These are phyloP conservation scores for Montipora capricornis DNA, from an alignment of 64 coral and sea anemone genomes.

Conservation along the genomic window DNA sequence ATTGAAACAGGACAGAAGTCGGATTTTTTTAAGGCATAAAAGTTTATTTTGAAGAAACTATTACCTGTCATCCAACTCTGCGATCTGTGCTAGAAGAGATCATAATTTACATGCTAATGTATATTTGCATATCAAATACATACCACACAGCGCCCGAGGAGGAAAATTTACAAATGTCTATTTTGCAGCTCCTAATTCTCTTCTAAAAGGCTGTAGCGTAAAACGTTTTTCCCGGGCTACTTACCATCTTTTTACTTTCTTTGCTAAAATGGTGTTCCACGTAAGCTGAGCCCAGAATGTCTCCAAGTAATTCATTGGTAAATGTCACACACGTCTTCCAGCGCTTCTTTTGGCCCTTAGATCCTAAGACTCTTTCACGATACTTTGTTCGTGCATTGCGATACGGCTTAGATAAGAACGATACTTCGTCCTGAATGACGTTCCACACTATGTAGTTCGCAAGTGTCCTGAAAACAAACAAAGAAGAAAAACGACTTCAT, in stretches of 20 bases:
- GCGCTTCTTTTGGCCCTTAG: slow-evolving; percentile 90
- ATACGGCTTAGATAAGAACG: slow-evolving; percentile 88
- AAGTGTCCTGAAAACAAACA: slow-evolving; percentile 63
- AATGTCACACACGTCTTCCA: slow-evolving; percentile 98
- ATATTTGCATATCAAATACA: too few relatives aligned
- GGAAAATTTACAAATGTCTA: background rate
- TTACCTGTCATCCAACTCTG: too few relatives aligned
- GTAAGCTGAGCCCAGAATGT: slow-evolving; percentile 87
- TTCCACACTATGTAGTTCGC: slow-evolving; percentile 99
- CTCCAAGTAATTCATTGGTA: slow-evolving; percentile 90
- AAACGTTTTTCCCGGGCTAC: background rate
- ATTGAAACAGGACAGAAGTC: too few relatives aligned
- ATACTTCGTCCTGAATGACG: slow-evolving; percentile 97
- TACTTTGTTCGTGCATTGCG: slow-evolving; percentile 85
- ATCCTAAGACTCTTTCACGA: slow-evolving; percentile 92
- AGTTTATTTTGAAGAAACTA: too few relatives aligned
- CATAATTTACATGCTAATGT: too few relatives aligned
- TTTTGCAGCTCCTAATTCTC: too few relatives aligned
- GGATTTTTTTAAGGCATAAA: too few relatives aligned
- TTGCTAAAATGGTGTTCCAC: slow-evolving; percentile 86
- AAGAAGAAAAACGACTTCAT: too few relatives aligned
- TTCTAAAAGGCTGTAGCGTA: background rate
- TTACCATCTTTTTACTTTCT: slow-evolving; percentile 87
- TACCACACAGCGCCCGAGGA: background rate
- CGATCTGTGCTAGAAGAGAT: too few relatives aligned